A percentile compares a stretch with the other conserved stretches of the same genome.
These are phyloP conservation scores for Neolamprologus caudopunctatus DNA, from an alignment of 2,113 vertebrate genomes.

Conservation along the genomic window DNA sequence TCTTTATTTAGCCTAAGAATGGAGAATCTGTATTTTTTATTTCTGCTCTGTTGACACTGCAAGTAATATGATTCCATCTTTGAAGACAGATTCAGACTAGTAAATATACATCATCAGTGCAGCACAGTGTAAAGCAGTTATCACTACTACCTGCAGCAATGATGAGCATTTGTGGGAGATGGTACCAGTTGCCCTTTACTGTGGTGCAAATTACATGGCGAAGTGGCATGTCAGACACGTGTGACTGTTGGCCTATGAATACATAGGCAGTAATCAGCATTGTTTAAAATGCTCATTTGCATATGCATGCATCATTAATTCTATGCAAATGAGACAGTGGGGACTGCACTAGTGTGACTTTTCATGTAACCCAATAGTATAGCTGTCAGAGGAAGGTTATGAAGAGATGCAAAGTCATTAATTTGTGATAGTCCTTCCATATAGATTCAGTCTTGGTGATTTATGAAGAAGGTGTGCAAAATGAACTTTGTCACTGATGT, in stretches of 20 bases:
- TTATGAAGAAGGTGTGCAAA: constrained; percentile 35
- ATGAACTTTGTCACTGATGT: constrained; percentile 17
- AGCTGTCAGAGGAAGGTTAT: constrained; percentile 69
- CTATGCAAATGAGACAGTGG: constrained; percentile 66
- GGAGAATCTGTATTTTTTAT: neutral
- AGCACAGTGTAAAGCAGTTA: constrained; percentile 11
- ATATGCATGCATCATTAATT: constrained; percentile 75
- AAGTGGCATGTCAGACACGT: constrained; percentile 71
- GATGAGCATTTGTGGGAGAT: constrained; percentile 41
- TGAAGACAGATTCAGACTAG: neutral
- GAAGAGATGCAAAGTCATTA: constrained; percentile 56
- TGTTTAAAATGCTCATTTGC: constrained; percentile 75
- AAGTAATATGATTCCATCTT: neutral
- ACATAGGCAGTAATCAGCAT: constrained; percentile 71
- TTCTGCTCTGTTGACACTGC: neutral
- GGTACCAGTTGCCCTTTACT: constrained; percentile 60
- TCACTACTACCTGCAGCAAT: constrained; percentile 36
- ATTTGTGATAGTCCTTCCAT: constrained; percentile 35
- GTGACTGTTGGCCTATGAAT: constrained; percentile 73
- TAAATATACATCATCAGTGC: constrained; percentile 33
- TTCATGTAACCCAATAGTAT: constrained; percentile 65
- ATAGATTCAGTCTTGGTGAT: constrained; percentile 42
- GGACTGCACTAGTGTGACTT: constrained; percentile 51
- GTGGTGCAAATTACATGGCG: constrained; percentile 65
- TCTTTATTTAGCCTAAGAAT: neutral